These are phyloP conservation scores for Leptinotarsa undecemlineata DNA, from an alignment of 1,140 invertebrate genomes.

Conservation along the genomic window DNA sequence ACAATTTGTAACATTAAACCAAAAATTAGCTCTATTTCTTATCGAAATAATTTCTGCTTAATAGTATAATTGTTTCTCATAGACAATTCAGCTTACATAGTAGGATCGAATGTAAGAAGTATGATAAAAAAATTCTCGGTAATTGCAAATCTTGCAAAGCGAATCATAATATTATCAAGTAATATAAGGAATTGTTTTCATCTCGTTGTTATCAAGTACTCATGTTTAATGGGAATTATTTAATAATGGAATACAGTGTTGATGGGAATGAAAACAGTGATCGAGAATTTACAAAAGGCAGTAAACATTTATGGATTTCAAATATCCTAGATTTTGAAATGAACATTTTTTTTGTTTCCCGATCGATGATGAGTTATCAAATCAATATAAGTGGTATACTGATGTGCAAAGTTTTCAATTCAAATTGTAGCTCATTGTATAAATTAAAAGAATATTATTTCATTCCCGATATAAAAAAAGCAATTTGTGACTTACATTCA, in stretches of 20 bases:
- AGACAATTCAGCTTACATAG: conserved; percentile 26
- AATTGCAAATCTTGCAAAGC: conserved; percentile 22
- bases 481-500: too few relatives aligned
- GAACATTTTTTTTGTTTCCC: too few relatives aligned
- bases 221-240: conserved; percentile 18
- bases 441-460: too few relatives aligned
- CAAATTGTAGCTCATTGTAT: too few relatives aligned
- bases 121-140: conserved; percentile 21
- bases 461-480: too few relatives aligned
- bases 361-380: neutral
- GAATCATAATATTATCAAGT: conserved; percentile 29
- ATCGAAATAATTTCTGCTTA: conserved; percentile 21
- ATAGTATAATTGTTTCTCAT: conserved; percentile 23
- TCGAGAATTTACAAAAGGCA: too few relatives aligned
- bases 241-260: conserved; percentile 6
- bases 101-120: conserved; percentile 6
- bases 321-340: too few relatives aligned
- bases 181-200: conserved; percentile 27
- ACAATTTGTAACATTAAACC: conserved; percentile 10
- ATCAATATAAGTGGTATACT: too few relatives aligned
- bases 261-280: neutral
- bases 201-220: conserved; percentile 24
- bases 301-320: too few relatives aligned
- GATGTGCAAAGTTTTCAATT: too few relatives aligned
- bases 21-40: conserved; percentile 13